Conservation (phyloP, 2,888 invertebrate genomes). For the Diaperis boleti region DNA sequence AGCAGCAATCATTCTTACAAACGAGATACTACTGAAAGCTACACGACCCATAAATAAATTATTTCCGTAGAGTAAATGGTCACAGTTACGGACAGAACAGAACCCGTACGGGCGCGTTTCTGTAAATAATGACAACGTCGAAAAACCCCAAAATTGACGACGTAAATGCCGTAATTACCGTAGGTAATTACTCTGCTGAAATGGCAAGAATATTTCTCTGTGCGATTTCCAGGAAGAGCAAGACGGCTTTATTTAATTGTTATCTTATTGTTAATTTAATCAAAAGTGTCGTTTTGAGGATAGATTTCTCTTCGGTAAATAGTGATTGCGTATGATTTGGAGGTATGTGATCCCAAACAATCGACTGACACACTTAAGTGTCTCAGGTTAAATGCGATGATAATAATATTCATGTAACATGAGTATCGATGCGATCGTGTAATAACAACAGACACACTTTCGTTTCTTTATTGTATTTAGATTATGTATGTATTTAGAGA, state of each 20-base stretch:
- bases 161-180: neutral
- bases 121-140: no score
- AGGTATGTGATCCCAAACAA: neutral
- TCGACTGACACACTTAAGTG: neutral
- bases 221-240: neutral
- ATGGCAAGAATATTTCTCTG: neutral
- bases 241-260: neutral
- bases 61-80: neutral
- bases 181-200: neutral
- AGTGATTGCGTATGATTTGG: neutral
- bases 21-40: neutral
- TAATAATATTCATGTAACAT: slow-evolving; percentile 2
- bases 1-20: neutral
- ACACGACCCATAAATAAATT: neutral
- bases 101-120: no score
- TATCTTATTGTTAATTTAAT: neutral
- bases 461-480: neutral
- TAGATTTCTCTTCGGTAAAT: neutral
- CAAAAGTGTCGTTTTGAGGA: neutral
- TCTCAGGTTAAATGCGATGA: neutral
- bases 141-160: neutral
- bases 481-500: neutral
- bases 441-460: neutral
- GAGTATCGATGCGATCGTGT: neutral
- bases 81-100: no score